phyloP scores from a whole-genome alignment of 2,888 invertebrate genomes.

The Syrphus vitripennis region DNA sequence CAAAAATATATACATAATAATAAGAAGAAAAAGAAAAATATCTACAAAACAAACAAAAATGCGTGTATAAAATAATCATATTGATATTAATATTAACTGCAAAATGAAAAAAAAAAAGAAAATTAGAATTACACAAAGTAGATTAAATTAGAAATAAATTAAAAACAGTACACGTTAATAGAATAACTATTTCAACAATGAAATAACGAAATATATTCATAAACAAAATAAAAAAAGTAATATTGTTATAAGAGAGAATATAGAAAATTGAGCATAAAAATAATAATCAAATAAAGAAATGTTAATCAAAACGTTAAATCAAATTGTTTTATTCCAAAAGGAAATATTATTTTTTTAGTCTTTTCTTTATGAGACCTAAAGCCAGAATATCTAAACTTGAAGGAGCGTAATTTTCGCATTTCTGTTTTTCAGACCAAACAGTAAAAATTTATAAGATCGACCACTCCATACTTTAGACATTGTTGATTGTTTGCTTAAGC shows the following conservation, averaged over 20 bases:
- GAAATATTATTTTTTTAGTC: neutral
- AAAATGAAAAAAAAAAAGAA: constrained; percentile 6
- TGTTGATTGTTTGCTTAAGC: too few species aligned
- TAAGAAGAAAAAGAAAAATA: neutral
- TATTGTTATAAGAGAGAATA: constrained; percentile 57
- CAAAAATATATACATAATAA: constrained; percentile 13
- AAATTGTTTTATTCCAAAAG: neutral
- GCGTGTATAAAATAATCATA: constrained; percentile 66
- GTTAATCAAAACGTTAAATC: constrained; percentile 65
- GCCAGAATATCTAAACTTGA: too few species aligned
- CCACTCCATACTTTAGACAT: too few species aligned
- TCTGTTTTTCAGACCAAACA: too few species aligned
- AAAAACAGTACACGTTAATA: constrained; percentile 20
- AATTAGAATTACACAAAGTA: constrained; percentile 24
- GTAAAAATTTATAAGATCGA: too few species aligned
- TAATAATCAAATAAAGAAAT: constrained; percentile 69
- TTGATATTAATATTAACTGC: constrained; percentile 22
- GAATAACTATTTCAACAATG: constrained; percentile 16
- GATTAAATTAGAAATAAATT: constrained; percentile 18
- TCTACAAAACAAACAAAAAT: constrained; percentile 33
- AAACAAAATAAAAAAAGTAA: constrained; percentile 30
- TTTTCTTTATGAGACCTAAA: too few species aligned
- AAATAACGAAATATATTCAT: constrained; percentile 36
- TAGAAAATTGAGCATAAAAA: constrained; percentile 55
- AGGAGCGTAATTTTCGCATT: too few species aligned